Evolutionary conservation across 2,113 vertebrate genomes (phyloP).

Genomic region (Microtus richardsoni): DNA sequence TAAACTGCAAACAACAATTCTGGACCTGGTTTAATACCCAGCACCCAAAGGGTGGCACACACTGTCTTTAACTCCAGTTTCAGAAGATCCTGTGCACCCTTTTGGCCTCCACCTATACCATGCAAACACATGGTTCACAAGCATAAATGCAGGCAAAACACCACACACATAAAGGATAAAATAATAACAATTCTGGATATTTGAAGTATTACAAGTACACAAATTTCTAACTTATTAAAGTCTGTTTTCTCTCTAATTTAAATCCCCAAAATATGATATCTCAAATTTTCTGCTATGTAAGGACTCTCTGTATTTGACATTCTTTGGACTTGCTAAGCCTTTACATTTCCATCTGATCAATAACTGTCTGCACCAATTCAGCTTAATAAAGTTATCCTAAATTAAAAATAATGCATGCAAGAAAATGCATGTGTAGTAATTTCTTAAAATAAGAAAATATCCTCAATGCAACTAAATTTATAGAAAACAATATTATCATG

Average conservation of each 20-base stretch:
- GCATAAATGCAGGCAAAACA: neutral
- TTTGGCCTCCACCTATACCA: neutral
- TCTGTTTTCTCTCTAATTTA: slow-evolving; percentile 19
- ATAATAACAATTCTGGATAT: slow-evolving; percentile 26
- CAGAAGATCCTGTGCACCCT: neutral
- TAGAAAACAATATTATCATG: neutral
- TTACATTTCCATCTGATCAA: slow-evolving; percentile 27
- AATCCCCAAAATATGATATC: slow-evolving; percentile 46
- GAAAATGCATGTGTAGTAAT: neutral
- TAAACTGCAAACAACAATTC: slow-evolving; percentile 54
- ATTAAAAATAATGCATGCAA: slow-evolving; percentile 33
- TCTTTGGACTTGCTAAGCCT: slow-evolving; percentile 37
- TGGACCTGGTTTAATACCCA: neutral
- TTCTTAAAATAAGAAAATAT: slow-evolving; percentile 26
- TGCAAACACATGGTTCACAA: neutral
- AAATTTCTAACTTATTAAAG: slow-evolving; percentile 20
- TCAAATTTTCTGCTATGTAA: slow-evolving; percentile 10
- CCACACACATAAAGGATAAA: neutral
- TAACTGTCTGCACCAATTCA: slow-evolving; percentile 23
- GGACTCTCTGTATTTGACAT: slow-evolving; percentile 7
- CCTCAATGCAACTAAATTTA: slow-evolving; percentile 35
- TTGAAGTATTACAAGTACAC: neutral
- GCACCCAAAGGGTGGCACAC: neutral
- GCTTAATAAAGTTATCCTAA: slow-evolving; percentile 52
- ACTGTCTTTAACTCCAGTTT: neutral